These are phyloP conservation scores for Rhyacophila brunnea DNA, from an alignment of 1,140 invertebrate species.

Conservation along the genomic window DNA sequence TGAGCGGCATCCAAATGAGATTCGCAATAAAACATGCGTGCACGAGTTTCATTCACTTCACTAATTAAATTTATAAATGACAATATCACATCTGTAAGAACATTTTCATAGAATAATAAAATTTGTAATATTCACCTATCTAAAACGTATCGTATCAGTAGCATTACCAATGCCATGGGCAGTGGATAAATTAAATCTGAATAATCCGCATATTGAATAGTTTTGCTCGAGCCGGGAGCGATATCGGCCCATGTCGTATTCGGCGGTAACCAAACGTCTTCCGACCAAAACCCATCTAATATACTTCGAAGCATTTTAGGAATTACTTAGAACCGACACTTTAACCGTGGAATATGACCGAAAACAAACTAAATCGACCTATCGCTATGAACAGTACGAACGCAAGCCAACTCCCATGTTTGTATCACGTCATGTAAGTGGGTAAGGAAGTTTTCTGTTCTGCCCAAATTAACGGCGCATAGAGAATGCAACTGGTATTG, in stretches of 20 bases:
- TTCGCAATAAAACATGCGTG: slow-evolving; percentile 5
- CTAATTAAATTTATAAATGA: slow-evolving; percentile 19
- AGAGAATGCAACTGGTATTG: too few relatives aligned
- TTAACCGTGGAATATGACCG: slow-evolving; percentile 9
- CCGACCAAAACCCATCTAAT: slow-evolving; percentile 74
- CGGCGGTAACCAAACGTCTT: slow-evolving; percentile 83
- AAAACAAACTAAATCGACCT: slow-evolving; percentile 22
- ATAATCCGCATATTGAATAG: slow-evolving; percentile 77
- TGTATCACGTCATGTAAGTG: slow-evolving; percentile 23
- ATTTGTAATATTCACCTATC: slow-evolving; percentile 69
- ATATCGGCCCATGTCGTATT: slow-evolving; percentile 89
- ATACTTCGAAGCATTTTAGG: slow-evolving; percentile 13
- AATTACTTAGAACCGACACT: slow-evolving; percentile 9
- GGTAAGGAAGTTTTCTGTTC: slow-evolving; percentile 15
- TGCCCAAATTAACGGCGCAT: too few relatives aligned
- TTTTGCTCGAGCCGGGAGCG: slow-evolving; percentile 70
- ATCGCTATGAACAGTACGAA: slow-evolving; percentile 21
- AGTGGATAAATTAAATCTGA: slow-evolving; percentile 81
- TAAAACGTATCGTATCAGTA: slow-evolving; percentile 70
- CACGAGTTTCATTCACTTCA: slow-evolving; percentile 19
- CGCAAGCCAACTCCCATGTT: slow-evolving; percentile 27
- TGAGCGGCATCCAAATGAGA: slow-evolving; percentile 13
- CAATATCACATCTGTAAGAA: not conserved
- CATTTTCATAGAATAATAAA: slow-evolving; percentile 8
- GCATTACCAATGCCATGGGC: slow-evolving; percentile 73